Conservation (phyloP, 2,888 invertebrate genomes). For the Drepanosiphum platanoidis region DNA sequence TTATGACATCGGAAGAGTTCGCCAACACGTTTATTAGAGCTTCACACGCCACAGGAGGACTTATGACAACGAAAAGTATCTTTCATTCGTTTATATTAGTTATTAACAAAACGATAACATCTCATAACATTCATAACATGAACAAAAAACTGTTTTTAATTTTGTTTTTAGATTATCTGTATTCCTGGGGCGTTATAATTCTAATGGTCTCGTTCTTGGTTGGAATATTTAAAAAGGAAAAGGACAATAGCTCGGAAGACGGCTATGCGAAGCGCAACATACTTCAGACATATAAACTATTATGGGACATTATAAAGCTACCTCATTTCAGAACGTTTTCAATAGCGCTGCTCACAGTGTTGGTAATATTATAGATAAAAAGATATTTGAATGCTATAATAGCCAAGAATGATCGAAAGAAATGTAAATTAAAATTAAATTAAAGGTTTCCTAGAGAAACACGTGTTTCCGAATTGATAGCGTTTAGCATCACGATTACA, state of each 20-base stretch:
- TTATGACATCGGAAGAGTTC: constrained; percentile 94
- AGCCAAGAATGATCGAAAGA: too few species aligned
- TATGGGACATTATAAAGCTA: constrained; percentile 84
- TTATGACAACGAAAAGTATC: constrained; percentile 17
- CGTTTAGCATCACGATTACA: too few species aligned
- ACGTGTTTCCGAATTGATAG: too few species aligned
- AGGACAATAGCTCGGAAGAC: constrained; percentile 34
- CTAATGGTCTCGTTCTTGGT: constrained; percentile 84
- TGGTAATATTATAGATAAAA: too few species aligned
- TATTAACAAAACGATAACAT: too few species aligned
- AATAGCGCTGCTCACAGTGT: constrained; percentile 82
- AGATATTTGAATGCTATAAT: too few species aligned
- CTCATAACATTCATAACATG: too few species aligned
- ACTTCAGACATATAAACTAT: constrained; percentile 81
- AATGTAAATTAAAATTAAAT: too few species aligned
- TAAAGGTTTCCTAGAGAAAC: too few species aligned
- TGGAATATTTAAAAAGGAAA: constrained; percentile 64
- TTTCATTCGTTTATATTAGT: too few species aligned
- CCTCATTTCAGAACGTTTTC: constrained; percentile 83
- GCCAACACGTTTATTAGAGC: constrained; percentile 89
- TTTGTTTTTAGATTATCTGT: constrained; percentile 87
- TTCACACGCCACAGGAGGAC: neutral
- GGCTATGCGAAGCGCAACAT: constrained; percentile 62
- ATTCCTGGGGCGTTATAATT: constrained; percentile 95
- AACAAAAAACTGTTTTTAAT: too few species aligned